Evolutionary conservation across 2,797 vertebrate species (phyloP), one percentile per base, ranked within the genome.

Genomic region (Coccyzus lansbergi): DNA sequence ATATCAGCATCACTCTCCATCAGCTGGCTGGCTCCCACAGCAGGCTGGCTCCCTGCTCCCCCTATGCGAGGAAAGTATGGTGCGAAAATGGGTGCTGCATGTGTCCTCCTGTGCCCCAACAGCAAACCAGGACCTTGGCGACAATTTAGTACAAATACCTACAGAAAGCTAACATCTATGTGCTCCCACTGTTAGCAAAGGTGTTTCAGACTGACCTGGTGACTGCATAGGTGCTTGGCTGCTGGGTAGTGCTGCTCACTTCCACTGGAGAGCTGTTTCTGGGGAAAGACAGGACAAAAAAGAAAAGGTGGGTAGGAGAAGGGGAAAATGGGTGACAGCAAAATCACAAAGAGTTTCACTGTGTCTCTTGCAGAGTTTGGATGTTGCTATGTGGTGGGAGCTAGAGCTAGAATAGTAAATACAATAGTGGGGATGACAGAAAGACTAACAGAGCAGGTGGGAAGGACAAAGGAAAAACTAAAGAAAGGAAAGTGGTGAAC

Each of bases 1-100:
- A 0, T 33, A 86, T 56, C 70, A 71, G 91, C 86, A 74, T 7
- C 1, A 1, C 85, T 87, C 11, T 78, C 44, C 55, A 77, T 64
- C 59, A 7, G 53, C 3, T 40, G 53, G 49, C 62, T 53, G 85
- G 46, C 5, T 94, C 72, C 53, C 56, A 17, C 1, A 7, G 58
- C 74, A 31, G 71, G 26, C 88, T 40, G 82, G 64, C 65, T 88
- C 48, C 71, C 8, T 2, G 3, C 38, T 58, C 25, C 17, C 34
- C 48, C 21, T 10, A 1, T 12, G 21, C 12, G 2, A 55, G 53
- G 59, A 65, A 0, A 0, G 5, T 0, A 1, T 53, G 51, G 9
- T 59, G 38, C 0, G 4, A 80, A 74, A 77, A 59, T 44, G 52
- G 84, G 24, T n/a, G 65, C 65, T 60, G 49, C 10, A 7, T 36